A percentile compares a stretch with the other conserved stretches of the same genome.
These are phyloP conservation scores for Mechanitis mazaeus DNA, from an alignment of 2,888 invertebrate genomes.

Conservation along the genomic window DNA sequence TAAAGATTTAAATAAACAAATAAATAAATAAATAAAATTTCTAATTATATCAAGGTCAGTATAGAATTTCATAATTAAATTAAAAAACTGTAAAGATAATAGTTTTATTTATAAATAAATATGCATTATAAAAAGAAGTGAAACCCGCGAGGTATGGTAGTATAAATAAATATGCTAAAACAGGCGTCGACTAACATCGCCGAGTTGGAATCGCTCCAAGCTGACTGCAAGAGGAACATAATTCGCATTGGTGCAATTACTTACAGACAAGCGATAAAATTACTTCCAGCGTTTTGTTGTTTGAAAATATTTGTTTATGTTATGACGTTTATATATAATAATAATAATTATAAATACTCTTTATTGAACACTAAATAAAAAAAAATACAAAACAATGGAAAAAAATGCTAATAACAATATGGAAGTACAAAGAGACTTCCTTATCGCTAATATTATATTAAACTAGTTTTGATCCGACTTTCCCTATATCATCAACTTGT, in stretches of 20 bases:
- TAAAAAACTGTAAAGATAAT: not conserved
- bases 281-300: conserved; percentile 23
- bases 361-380: too few species aligned
- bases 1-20: too few species aligned
- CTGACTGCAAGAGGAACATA: conserved; percentile 26
- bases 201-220: conserved; percentile 30
- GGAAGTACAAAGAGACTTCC: too few species aligned
- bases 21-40: too few species aligned
- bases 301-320: conserved; percentile 18
- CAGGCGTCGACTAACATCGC: conserved; percentile 19
- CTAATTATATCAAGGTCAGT: conserved; percentile 13
- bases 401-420: too few species aligned
- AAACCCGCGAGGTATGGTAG: not conserved
- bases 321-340: not conserved
- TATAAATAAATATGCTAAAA: conserved; percentile 25
- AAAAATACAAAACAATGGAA: too few species aligned
- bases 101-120: not conserved
- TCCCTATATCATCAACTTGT: too few species aligned
- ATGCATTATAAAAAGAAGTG: not conserved
- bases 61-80: not conserved
- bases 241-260: conserved; percentile 33
- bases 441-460: too few species aligned
- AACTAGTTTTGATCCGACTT: too few species aligned
- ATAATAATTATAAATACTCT: too few species aligned
- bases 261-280: conserved; percentile 31